phyloP scores from a whole-genome alignment of 2,797 vertebrate genomes.

The Rhynchonycteris naso region DNA sequence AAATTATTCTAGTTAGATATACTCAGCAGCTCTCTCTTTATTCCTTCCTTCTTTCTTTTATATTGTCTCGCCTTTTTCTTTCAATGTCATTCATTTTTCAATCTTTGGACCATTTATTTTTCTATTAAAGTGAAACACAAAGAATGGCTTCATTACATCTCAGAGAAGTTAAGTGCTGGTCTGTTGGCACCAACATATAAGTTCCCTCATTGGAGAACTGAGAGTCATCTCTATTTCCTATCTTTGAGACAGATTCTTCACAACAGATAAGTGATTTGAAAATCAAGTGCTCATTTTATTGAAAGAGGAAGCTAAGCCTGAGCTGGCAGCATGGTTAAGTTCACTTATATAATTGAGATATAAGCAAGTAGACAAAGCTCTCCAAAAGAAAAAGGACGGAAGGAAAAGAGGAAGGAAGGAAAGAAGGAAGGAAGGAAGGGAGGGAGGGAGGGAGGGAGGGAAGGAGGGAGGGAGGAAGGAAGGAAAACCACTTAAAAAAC shows the following conservation, averaged over 20 bases:
- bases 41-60: conserved; percentile 58
- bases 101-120: conserved; percentile 80
- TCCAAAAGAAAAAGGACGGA: neutral
- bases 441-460: too few species aligned
- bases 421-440: too few species aligned
- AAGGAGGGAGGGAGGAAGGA: too few species aligned
- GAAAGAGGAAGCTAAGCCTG: conserved; percentile 1
- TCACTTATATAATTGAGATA: neutral
- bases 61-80: conserved; percentile 70
- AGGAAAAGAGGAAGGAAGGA: too few species aligned
- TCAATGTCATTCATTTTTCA: conserved; percentile 77
- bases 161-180: conserved; percentile 55
- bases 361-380: conserved; percentile 3
- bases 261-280: conserved; percentile 44
- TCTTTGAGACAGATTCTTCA: conserved; percentile 56
- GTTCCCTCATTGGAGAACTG: conserved; percentile 20
- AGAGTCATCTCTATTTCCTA: conserved; percentile 52
- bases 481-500: too few species aligned
- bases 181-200: conserved; percentile 30
- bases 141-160: conserved; percentile 63
- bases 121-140: conserved; percentile 76
- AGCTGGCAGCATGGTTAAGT: neutral
- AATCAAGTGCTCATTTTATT: conserved; percentile 44
- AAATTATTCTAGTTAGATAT: conserved; percentile 21
- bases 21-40: neutral